Evolutionary conservation across 2,888 invertebrate species (phyloP).

Genomic region (Drosophila austrosaltans): DNA sequence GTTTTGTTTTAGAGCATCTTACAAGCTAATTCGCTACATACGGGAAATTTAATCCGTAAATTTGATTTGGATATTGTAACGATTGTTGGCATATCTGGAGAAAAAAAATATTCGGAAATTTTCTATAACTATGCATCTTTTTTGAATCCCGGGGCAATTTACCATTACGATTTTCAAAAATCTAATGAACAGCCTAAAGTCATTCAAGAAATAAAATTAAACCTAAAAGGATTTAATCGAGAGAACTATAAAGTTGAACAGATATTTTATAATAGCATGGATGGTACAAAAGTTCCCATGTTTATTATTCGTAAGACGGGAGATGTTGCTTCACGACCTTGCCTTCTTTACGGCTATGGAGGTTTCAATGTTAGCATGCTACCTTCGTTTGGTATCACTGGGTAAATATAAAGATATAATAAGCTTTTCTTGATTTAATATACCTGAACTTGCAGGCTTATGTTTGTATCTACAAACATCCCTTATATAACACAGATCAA

Average conservation of each 20-base stretch:
- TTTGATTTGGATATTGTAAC: slow-evolving; percentile 95
- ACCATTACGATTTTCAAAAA: slow-evolving; percentile 91
- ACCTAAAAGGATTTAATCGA: slow-evolving; percentile 91
- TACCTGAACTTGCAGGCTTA: slow-evolving; percentile 82
- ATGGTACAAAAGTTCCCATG: slow-evolving; percentile 97
- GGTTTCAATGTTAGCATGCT: slow-evolving; percentile 97
- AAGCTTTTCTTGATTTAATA: not conserved
- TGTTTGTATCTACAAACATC: too few species aligned
- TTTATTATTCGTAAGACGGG: slow-evolving; percentile 92
- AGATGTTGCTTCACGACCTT: slow-evolving; percentile 86
- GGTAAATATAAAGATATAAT: slow-evolving; percentile 79
- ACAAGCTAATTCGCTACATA: slow-evolving; percentile 89
- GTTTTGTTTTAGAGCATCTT: slow-evolving; percentile 88
- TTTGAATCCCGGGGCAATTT: slow-evolving; percentile 93
- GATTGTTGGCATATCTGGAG: slow-evolving; percentile 92
- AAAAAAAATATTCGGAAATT: slow-evolving; percentile 93
- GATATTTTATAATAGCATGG: slow-evolving; percentile 96
- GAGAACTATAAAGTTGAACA: slow-evolving; percentile 92
- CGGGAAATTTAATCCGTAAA: slow-evolving; percentile 89
- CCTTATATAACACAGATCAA: too few species aligned
- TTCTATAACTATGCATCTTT: slow-evolving; percentile 98
- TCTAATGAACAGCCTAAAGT: slow-evolving; percentile 87
- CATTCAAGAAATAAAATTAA: slow-evolving; percentile 91
- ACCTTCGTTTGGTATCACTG: slow-evolving; percentile 94
- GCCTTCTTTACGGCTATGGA: slow-evolving; percentile 97